A percentile compares a stretch with the other conserved stretches of the same genome.
Evolutionary conservation across 2,113 vertebrate species (phyloP).

Genomic region (Picathartes gymnocephalus): DNA sequence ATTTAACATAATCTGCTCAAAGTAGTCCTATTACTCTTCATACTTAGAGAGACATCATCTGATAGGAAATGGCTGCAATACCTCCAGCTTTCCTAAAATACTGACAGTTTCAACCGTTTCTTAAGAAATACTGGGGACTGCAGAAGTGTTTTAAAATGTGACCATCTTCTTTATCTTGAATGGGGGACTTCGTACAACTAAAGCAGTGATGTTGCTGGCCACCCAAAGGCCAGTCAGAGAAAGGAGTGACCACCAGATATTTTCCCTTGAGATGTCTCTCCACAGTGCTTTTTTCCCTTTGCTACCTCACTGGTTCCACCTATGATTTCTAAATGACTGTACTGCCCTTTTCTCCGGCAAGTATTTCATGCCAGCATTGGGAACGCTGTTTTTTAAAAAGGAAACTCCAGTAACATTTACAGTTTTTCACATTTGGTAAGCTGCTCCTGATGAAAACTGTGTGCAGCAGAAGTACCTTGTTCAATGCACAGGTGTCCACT

Average conservation of each 20-base stretch:
- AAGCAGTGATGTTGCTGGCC: neutral
- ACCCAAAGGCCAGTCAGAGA: neutral
- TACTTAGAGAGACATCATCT: conserved; percentile 23
- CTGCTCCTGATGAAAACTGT: neutral
- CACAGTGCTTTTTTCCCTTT: neutral
- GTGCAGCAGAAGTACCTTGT: neutral
- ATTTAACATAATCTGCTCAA: conserved; percentile 31
- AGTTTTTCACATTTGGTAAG: neutral
- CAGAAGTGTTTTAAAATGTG: neutral
- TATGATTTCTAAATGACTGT: neutral
- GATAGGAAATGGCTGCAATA: conserved; percentile 65
- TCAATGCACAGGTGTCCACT: neutral
- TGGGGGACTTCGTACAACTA: neutral
- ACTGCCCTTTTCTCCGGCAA: neutral
- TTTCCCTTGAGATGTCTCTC: neutral
- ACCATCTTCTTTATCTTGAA: neutral
- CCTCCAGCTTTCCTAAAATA: conserved; percentile 33
- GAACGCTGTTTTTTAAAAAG: neutral
- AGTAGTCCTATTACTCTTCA: neutral
- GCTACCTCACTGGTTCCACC: neutral
- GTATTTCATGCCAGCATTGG: neutral
- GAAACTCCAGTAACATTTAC: neutral
- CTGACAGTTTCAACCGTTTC: conserved; percentile 58
- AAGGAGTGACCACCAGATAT: neutral
- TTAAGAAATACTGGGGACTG: conserved; percentile 49